phyloP scores from a whole-genome alignment of 2,888 invertebrate species.

The Drosophila nr. perissopoda region DNA sequence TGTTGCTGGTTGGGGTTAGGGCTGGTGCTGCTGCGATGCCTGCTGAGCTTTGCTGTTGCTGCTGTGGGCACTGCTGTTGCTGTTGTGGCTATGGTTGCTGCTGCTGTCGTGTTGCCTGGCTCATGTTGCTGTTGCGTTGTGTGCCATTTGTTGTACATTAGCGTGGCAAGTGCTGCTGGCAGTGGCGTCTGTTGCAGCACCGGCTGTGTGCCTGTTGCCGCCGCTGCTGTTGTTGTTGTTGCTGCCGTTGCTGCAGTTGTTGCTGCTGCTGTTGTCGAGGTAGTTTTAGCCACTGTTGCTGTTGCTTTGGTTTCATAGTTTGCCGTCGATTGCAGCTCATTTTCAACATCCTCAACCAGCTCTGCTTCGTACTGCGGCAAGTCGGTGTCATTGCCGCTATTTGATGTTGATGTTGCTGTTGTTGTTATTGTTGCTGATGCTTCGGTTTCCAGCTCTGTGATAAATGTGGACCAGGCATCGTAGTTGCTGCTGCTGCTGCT shows the following conservation, averaged over 20 bases:
- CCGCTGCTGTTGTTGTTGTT: slow-evolving; percentile 22
- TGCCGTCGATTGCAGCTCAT: slow-evolving; percentile 57
- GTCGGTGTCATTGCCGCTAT: slow-evolving; percentile 61
- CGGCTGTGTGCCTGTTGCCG: slow-evolving; percentile 45
- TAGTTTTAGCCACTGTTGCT: slow-evolving; percentile 39
- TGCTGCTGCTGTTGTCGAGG: slow-evolving; percentile 30
- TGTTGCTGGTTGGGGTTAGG: slow-evolving; percentile 39
- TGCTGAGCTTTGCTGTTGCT: slow-evolving; percentile 48
- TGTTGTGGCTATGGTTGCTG: slow-evolving; percentile 47
- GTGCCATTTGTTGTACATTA: slow-evolving; percentile 63
- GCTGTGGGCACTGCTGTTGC: slow-evolving; percentile 33
- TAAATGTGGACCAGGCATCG: slow-evolving; percentile 61
- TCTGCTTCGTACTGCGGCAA: slow-evolving; percentile 58
- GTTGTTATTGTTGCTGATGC: slow-evolving; percentile 48
- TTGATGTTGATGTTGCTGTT: slow-evolving; percentile 39
- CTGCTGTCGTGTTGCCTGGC: slow-evolving; percentile 48
- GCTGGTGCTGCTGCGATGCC: slow-evolving; percentile 40
- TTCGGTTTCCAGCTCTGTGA: slow-evolving; percentile 64
- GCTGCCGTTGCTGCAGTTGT: slow-evolving; percentile 14
- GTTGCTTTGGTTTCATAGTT: slow-evolving; percentile 75
- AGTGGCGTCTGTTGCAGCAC: slow-evolving; percentile 65
- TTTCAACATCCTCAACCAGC: slow-evolving; percentile 48
- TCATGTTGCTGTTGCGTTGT: slow-evolving; percentile 56
- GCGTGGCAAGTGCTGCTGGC: slow-evolving; percentile 55
- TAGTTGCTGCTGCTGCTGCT: slow-evolving; percentile 57